These are phyloP conservation scores for Willisornis vidua DNA, from an alignment of 2,113 vertebrate species.

Conservation along the genomic window DNA sequence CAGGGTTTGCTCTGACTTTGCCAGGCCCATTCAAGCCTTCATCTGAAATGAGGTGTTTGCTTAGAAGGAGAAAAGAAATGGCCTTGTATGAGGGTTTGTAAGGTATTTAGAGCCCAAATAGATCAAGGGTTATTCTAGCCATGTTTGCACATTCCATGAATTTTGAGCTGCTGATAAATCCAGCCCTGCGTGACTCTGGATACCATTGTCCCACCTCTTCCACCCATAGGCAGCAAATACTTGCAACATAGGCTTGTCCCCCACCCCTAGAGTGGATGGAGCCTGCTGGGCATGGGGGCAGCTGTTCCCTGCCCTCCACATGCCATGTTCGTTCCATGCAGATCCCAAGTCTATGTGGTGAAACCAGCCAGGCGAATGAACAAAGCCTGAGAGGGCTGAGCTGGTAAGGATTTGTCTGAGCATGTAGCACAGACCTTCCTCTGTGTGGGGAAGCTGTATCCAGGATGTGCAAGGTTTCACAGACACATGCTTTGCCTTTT, in stretches of 20 bases:
- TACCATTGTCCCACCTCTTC: neutral
- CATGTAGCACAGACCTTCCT: neutral
- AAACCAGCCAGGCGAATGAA: neutral
- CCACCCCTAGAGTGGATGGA: neutral
- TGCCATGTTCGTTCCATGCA: neutral
- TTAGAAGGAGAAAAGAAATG: neutral
- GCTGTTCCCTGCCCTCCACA: neutral
- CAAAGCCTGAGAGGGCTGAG: neutral
- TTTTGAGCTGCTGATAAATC: neutral
- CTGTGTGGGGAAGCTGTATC: neutral
- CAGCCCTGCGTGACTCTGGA: neutral
- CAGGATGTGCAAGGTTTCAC: neutral
- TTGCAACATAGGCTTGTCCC: neutral
- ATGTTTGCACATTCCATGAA: neutral
- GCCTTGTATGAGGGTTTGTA: neutral
- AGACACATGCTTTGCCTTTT: neutral
- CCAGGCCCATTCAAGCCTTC: neutral
- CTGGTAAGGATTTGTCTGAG: neutral
- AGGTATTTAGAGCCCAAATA: neutral
- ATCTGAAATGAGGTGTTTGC: neutral
- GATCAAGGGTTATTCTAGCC: neutral
- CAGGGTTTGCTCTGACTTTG: neutral
- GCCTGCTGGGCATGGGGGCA: neutral
- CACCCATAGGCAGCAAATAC: neutral
- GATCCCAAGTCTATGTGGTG: neutral